phyloP scores from a whole-genome alignment of 2,113 vertebrate genomes.

The Podiceps cristatus region DNA sequence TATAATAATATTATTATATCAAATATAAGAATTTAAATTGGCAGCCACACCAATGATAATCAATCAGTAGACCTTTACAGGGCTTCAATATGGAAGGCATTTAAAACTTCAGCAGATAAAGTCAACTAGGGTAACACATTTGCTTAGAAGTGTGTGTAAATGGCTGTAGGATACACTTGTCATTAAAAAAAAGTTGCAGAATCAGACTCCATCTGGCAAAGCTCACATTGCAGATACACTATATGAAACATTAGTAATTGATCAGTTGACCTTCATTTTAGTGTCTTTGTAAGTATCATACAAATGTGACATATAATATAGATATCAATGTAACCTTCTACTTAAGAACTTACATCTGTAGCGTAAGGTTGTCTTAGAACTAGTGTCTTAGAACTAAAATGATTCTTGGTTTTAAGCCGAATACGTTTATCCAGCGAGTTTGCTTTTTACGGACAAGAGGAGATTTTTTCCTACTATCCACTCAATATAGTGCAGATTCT shows the following conservation, averaged over 20 bases:
- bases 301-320: not conserved
- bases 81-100: not conserved
- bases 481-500: not conserved
- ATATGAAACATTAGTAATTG: not conserved
- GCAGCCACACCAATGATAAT: not conserved
- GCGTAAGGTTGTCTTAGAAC: not conserved
- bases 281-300: not conserved
- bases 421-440: rapidly evolving
- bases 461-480: not conserved
- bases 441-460: rapidly evolving
- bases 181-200: not conserved
- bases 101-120: not conserved
- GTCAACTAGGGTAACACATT: not conserved
- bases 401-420: not conserved
- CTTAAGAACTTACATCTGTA: not conserved
- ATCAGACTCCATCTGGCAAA: not conserved
- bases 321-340: not conserved
- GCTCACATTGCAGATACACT: not conserved
- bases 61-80: not conserved
- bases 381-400: not conserved
- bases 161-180: not conserved
- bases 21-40: not conserved
- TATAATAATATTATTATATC: not conserved
- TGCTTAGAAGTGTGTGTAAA: not conserved
- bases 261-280: not conserved